Percentiles rank a stretch among this genome's conserved stretches.
Conservation (phyloP, 2,888 invertebrate species). For the Ephialtes manifestator region DNA sequence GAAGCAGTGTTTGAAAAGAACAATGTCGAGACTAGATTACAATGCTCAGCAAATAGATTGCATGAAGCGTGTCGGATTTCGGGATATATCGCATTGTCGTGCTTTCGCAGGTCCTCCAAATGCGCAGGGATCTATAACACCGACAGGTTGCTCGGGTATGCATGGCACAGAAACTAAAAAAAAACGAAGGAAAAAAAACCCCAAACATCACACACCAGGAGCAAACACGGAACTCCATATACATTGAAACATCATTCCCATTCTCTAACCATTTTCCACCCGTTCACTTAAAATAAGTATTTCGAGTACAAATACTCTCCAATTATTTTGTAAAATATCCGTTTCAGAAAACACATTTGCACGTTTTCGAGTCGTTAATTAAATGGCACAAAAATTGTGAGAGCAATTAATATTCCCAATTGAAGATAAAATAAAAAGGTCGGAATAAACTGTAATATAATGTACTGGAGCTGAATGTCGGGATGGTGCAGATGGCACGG, state of each 20-base stretch:
- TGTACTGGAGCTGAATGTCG: neutral
- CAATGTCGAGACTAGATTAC: conserved; percentile 82
- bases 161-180: neutral
- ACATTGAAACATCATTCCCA: neutral
- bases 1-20: conserved; percentile 79
- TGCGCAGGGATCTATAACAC: conserved; percentile 45
- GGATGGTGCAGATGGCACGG: conserved; percentile 1
- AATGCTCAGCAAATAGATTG: conserved; percentile 82
- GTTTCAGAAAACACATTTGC: no score
- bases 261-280: neutral
- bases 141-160: conserved; percentile 17
- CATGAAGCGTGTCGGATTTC: conserved; percentile 79
- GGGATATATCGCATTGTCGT: conserved; percentile 73
- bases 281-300: neutral
- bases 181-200: neutral
- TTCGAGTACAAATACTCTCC: neutral
- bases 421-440: neutral
- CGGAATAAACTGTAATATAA: neutral
- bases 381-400: conserved; percentile 1
- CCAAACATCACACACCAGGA: neutral
- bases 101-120: conserved; percentile 47
- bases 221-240: neutral
- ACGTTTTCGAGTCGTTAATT: neutral
- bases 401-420: conserved; percentile 13
- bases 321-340: neutral